Evolutionary conservation across 1,140 invertebrate genomes (phyloP), one percentile per base, ranked within the genome.

Genomic region (Akabosia matsudoensis): DNA sequence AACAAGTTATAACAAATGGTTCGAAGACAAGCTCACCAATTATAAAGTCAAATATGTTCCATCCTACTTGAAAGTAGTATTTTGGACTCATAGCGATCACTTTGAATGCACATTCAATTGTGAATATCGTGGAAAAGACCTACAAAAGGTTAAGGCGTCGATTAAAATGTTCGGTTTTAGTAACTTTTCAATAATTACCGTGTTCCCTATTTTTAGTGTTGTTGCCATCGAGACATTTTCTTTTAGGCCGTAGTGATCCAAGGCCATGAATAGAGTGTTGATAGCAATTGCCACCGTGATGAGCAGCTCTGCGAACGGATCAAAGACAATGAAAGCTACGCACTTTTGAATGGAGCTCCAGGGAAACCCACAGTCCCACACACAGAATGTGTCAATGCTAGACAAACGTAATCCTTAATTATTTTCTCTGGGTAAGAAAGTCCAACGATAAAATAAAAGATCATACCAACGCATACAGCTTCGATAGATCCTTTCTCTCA

Each of bases 51-150:
- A 99, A 99, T 82, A 97, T 96, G 85, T 99, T 99, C 70, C 70
- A 45, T n/a, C 33, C 33, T 3, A 34, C 70, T 90, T 97, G 94
- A 88, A 99, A 97, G 87, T 99, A 99, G 86, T 89, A 95, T 83
- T 97, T 94, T 73, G 96, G 96, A 86, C 95, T 97, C 91, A 98
- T 95, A 2, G 97, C 97, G 83, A 97, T 91, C 77, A 99, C 88
- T 85, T 99, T 99, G 85, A 97, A 87, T 33, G 90, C 91, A n/a
- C 95, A 95, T 90, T 99, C 97, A 83, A 97, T 94, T 76, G 92
- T 95, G 85, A 99, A 99, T 73, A 97, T 98, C 51, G 94, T 95
- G 67, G 96, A 98, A 87, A 98, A 98, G 87, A 98, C 97, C 96
- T 98, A 87, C 88, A 88, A 82, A 79, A 79, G 73, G 31, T 14